These are phyloP conservation scores for Cromileptes altivelis DNA, from an alignment of 2,113 vertebrate genomes.

Conservation along the genomic window DNA sequence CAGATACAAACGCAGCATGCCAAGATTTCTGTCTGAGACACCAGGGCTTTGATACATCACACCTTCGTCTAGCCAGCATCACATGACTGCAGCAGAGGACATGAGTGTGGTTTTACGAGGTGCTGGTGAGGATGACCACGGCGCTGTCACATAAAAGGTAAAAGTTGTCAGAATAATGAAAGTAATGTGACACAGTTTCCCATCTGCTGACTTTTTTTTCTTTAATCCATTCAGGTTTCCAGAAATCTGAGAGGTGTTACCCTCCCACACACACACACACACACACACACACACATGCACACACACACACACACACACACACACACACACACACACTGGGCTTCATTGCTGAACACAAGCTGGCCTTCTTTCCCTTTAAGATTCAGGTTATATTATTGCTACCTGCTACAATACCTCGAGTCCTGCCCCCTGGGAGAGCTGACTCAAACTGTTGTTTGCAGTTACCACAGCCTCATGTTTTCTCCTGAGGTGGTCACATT, in stretches of 20 bases:
- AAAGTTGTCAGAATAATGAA: constrained; percentile 70
- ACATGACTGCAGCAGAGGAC: constrained; percentile 68
- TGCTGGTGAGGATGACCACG: constrained; percentile 80
- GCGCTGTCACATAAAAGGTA: constrained; percentile 60
- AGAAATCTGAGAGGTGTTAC: constrained; percentile 30
- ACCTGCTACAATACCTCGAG: constrained; percentile 51
- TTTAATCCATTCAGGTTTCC: constrained; percentile 19
- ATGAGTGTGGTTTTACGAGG: constrained; percentile 74
- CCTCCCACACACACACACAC: constrained; percentile 5
- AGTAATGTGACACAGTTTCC: constrained; percentile 61
- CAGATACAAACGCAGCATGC: constrained; percentile 52
- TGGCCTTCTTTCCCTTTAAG: constrained; percentile 59
- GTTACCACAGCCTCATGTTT: constrained; percentile 49
- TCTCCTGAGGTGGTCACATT: constrained; percentile 75
- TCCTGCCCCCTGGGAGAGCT: constrained; percentile 51
- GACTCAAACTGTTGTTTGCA: constrained; percentile 70
- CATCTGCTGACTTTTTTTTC: constrained; percentile 60
- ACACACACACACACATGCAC: background rate
- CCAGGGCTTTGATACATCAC: constrained; percentile 70
- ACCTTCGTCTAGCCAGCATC: constrained; percentile 66
- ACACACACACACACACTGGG: background rate
- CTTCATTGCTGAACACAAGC: constrained; percentile 28
- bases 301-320: constrained; percentile 1
- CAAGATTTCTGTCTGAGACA: constrained; percentile 60
- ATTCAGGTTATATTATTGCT: constrained; percentile 68